A percentile compares a stretch with the other conserved stretches of the same genome.
Conservation (phyloP, 2,888 invertebrate species). For the Lepidochrysops patricia region DNA sequence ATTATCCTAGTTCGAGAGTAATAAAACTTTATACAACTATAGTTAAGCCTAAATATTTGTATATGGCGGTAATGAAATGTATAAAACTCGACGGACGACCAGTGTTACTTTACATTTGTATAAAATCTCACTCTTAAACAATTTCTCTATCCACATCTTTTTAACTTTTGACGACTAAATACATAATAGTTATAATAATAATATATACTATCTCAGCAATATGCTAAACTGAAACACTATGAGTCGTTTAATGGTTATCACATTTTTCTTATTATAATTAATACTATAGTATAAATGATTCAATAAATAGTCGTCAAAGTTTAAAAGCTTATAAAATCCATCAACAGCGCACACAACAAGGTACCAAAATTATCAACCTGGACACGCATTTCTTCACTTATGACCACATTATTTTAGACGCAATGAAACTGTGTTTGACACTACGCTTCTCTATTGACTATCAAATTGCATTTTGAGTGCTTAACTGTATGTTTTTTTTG, state of each 20-base stretch:
- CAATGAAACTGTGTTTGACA: not conserved
- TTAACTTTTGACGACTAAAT: not conserved
- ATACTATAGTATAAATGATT: not conserved
- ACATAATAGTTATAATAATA: not conserved
- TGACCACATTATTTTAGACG: not conserved
- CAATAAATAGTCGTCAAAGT: not conserved
- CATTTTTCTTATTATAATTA: not conserved
- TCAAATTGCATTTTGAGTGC: not conserved
- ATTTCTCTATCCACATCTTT: not conserved
- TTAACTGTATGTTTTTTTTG: too few species aligned
- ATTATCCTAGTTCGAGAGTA: not conserved
- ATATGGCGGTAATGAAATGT: not conserved
- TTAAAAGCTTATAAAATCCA: slow-evolving; percentile 17
- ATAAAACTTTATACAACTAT: slow-evolving; percentile 6
- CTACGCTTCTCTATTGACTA: not conserved
- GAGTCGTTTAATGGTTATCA: not conserved
- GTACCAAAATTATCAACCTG: not conserved
- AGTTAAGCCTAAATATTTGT: slow-evolving; percentile 4
- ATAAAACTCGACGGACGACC: not conserved
- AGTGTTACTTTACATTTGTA: slow-evolving; percentile 2
- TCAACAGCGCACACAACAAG: not conserved
- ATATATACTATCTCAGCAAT: not conserved
- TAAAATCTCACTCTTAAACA: slow-evolving; percentile 1
- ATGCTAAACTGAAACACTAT: not conserved
- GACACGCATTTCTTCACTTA: not conserved